Base-by-base conservation (phyloP, 2,797 vertebrate genomes). In the Betta splendens region DNA sequence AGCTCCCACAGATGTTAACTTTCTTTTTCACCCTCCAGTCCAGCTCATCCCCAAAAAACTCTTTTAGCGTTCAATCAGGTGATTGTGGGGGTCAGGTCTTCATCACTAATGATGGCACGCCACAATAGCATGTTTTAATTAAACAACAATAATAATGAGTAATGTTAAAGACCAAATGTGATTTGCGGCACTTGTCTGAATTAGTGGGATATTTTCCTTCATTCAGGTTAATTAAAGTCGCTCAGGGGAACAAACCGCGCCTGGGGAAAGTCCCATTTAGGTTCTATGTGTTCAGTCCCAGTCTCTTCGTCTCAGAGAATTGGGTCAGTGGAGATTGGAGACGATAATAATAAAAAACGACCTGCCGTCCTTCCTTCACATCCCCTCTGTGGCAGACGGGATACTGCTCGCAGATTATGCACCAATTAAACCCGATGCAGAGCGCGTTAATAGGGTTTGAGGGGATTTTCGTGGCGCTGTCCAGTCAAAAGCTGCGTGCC, bases 401-500 rank as follows among this genome's bases (percentile, higher is more conserved):
- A 44, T 28, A 5, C 25, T 35, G 75, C 58, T 46, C 49, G n/a
- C 80, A 83, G 85, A 89, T 89, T 87, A 86, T 67, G 79, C 79
- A 72, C 67, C 84, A 85, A 75, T 89, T 86, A 78, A 49, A 40
- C 69, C 76, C 61, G 26, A 69, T 57, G 23, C 69, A 64, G 69
- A 72, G 72, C 55, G 70, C 45, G 85, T 87, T 89, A 89, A 89
- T 85, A 79, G 77, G 85, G 79, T 79, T 87, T 77, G 66, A 69
- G 72, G 53, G 86, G 89, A 90, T 92, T 91, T 85, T 74, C 69
- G 68, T 36, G 68, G 47, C 38, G 55, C 83, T 82, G 88, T 87
- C 87, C 87, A 75, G 79, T 85, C 81, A 80, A 88, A 85, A 81
- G 69, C 86, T 71, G 73, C 81, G 65, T 86, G 75, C 87, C 76